phyloP scores from a whole-genome alignment of 2,888 invertebrate genomes.

The Tribolium freemani region DNA sequence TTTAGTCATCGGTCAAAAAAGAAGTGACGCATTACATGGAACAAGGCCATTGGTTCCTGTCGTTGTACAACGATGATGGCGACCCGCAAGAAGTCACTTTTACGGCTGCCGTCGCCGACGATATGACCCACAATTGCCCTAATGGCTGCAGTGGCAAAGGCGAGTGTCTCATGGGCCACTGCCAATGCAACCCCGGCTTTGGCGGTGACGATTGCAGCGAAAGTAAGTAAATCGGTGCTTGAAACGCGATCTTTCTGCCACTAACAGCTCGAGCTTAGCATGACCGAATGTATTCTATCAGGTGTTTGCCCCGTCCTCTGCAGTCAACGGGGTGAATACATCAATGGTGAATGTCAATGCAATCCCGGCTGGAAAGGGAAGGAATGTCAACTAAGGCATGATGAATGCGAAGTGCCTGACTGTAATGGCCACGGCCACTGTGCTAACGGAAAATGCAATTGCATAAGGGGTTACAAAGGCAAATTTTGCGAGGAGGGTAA shows the following conservation, averaged over 20 bases:
- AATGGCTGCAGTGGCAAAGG: conserved; percentile 98
- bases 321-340: conserved; percentile 96
- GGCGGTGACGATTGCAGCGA: conserved; percentile 97
- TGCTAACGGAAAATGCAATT: conserved; percentile 94
- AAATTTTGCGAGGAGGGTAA: conserved; percentile 92
- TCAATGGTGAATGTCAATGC: conserved; percentile 96
- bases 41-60: conserved; percentile 96
- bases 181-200: conserved; percentile 96
- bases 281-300: conserved; percentile 62
- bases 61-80: conserved; percentile 95
- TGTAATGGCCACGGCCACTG: conserved; percentile 98
- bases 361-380: conserved; percentile 99
- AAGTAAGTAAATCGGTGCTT: conserved; percentile 75
- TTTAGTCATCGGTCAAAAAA: conserved; percentile 87
- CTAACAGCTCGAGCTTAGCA: conserved; percentile 50
- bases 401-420: conserved; percentile 96
- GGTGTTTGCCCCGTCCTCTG: conserved; percentile 97
- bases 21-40: conserved; percentile 96
- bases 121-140: conserved; percentile 96
- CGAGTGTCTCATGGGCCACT: conserved; percentile 94
- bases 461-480: conserved; percentile 94
- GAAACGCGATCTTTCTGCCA: conserved; percentile 19
- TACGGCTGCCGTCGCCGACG: conserved; percentile 87
- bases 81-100: conserved; percentile 90
- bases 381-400: conserved; percentile 94